A percentile compares a stretch with the other conserved stretches of the same genome.
phyloP scores from a whole-genome alignment of 2,888 invertebrate genomes.

The Hyalella azteca region DNA sequence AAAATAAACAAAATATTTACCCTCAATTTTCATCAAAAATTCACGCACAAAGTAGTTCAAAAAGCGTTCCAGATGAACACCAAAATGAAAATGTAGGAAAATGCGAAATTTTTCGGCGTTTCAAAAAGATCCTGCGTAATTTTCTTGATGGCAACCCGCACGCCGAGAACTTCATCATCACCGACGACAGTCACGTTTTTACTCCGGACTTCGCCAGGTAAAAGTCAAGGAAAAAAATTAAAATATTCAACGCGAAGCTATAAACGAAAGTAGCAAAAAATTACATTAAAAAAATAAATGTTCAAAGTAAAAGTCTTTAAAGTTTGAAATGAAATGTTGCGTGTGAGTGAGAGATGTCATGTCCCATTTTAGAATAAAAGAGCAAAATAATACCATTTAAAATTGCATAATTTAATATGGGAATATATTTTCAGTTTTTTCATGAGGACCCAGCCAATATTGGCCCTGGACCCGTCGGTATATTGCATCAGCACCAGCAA shows the following conservation, averaged over 20 bases:
- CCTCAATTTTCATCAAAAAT: not conserved
- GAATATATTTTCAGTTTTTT: not conserved
- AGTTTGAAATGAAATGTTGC: no score
- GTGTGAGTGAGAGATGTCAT: no score
- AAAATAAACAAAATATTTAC: not conserved
- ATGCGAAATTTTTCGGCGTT: not conserved
- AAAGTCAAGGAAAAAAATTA: no score
- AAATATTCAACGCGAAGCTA: no score
- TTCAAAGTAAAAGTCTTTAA: no score
- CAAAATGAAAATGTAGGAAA: not conserved
- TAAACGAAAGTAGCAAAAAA: no score
- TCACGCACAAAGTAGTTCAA: not conserved
- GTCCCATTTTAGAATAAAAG: no score
- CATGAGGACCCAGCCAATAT: not conserved
- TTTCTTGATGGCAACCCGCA: not conserved
- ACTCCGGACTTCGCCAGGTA: not conserved
- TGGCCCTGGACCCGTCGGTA: not conserved
- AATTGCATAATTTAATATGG: no score
- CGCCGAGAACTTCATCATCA: not conserved
- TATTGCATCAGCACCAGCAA: not conserved
- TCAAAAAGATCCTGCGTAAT: not conserved
- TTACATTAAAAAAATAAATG: no score
- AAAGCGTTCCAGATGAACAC: not conserved
- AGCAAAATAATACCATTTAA: no score
- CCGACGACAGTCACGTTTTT: not conserved